A percentile compares a stretch with the other conserved stretches of the same genome.
These are phyloP conservation scores for Dasypus novemcinctus DNA, from an alignment of 2,113 vertebrate genomes.

Conservation along the genomic window DNA sequence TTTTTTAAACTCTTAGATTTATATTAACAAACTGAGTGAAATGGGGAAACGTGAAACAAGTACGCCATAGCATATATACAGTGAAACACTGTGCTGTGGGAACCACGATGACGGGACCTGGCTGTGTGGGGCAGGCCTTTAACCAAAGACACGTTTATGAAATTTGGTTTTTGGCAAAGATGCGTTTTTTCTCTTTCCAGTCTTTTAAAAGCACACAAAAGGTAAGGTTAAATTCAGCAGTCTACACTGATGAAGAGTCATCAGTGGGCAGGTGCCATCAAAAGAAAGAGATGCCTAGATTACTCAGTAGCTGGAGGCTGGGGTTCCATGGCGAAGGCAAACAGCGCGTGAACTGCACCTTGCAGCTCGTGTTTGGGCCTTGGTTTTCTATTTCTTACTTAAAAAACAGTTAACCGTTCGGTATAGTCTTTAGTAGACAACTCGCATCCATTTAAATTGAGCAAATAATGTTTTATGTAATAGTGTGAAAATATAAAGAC, in stretches of 20 bases:
- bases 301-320: background rate
- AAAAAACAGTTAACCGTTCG: no score
- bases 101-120: no score
- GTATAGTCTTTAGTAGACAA: no score
- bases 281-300: background rate
- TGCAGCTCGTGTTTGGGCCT: no score
- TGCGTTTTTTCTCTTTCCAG: conserved; percentile 48
- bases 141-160: background rate
- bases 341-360: no score
- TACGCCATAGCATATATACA: background rate
- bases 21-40: background rate
- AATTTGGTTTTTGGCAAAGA: background rate
- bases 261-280: background rate
- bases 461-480: no score
- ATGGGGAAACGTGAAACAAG: background rate
- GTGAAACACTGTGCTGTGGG: background rate
- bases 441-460: no score
- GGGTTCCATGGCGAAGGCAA: background rate
- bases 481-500: no score
- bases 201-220: conserved; percentile 20
- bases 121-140: accelerated
- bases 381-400: no score
- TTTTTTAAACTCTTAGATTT: background rate
- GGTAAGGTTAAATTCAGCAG: background rate
- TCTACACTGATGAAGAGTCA: background rate